Evolutionary conservation across 2,113 vertebrate species (phyloP).

Genomic region (Struthidea cinerea): DNA sequence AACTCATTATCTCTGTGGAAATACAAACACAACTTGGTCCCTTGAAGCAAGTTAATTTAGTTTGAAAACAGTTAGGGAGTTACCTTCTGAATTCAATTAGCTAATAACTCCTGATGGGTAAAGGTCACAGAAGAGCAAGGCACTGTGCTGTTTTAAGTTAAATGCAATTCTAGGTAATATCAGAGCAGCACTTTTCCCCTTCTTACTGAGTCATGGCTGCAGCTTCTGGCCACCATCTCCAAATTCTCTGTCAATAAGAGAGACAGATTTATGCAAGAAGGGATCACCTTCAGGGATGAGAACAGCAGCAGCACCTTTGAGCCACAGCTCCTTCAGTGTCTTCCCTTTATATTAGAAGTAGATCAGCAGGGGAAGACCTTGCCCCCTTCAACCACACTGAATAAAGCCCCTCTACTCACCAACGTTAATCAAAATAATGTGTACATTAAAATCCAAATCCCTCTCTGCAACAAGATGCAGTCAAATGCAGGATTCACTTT

Average conservation of each 20-base stretch:
- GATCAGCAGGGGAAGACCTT: not conserved
- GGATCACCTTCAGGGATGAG: not conserved
- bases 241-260: not conserved
- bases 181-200: not conserved
- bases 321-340: not conserved
- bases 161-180: constrained; percentile 4
- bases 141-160: not conserved
- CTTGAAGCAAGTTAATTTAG: constrained; percentile 65
- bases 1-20: constrained; percentile 64
- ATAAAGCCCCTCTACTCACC: not conserved
- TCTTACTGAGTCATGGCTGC: not conserved
- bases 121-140: constrained; percentile 36
- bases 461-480: not conserved
- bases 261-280: not conserved
- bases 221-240: not conserved
- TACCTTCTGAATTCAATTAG: constrained; percentile 61
- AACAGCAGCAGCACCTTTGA: not conserved
- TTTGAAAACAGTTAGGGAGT: constrained; percentile 60
- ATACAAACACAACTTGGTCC: constrained; percentile 60
- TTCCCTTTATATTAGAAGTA: not conserved
- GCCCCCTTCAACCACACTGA: not conserved
- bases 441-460: not conserved
- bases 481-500: not conserved
- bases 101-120: constrained; percentile 45
- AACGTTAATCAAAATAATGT: not conserved